Conservation (phyloP, 2,797 vertebrate genomes). For the Phrynocephalus guinanensis region DNA sequence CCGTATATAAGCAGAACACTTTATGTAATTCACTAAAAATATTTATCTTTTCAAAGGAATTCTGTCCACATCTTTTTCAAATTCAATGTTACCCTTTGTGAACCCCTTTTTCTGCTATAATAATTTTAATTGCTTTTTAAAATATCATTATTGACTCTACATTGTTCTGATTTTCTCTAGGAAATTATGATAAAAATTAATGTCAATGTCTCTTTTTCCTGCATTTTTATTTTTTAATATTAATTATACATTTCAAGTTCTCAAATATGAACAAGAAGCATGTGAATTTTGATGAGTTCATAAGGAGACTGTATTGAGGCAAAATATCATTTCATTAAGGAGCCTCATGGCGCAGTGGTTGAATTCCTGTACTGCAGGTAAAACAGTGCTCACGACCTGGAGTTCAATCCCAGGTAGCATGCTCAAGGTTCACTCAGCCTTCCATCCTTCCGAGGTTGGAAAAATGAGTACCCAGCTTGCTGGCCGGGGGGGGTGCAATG, state of each 20-base stretch:
- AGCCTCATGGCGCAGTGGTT: too few relatives aligned
- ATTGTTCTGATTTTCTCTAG: constrained; percentile 5
- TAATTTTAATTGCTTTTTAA: too few relatives aligned
- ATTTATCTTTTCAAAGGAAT: constrained; percentile 10
- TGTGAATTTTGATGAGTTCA: not conserved
- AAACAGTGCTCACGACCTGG: too few relatives aligned
- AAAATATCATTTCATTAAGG: not conserved
- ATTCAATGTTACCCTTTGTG: constrained; percentile 24
- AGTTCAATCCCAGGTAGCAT: too few relatives aligned
- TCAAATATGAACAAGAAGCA: not conserved
- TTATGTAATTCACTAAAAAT: constrained; percentile 50
- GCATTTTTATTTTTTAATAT: not conserved
- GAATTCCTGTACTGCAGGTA: too few relatives aligned
- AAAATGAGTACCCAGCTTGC: too few relatives aligned
- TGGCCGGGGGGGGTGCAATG: too few relatives aligned
- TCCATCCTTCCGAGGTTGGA: too few relatives aligned
- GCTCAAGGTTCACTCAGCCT: too few relatives aligned
- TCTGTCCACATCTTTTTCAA: constrained; percentile 10
- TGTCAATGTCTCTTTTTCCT: not conserved
- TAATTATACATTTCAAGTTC: not conserved
- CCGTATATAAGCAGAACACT: too few relatives aligned
- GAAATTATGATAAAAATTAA: not conserved
- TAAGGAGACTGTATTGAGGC: not conserved
- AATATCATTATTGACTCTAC: not conserved
- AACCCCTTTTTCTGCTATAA: not conserved